phyloP scores from a whole-genome alignment of 2,797 vertebrate genomes.

The Myotis myotis region DNA sequence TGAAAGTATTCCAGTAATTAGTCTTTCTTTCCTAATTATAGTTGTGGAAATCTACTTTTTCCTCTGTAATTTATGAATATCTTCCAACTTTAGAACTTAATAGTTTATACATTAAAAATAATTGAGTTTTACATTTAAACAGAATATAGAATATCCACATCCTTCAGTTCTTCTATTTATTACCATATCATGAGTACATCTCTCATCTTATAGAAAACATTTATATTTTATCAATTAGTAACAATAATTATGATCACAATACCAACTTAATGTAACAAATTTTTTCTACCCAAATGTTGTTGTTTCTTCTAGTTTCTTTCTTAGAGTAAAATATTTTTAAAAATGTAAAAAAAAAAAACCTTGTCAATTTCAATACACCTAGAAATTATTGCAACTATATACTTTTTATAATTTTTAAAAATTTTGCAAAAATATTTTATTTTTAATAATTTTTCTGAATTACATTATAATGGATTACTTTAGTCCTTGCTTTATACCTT shows the following conservation, averaged over 20 bases:
- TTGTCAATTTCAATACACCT: background rate
- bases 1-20: constrained; percentile 35
- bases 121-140: background rate
- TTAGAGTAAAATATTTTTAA: background rate
- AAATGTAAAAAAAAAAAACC: background rate
- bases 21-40: constrained; percentile 17
- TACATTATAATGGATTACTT: background rate
- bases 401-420: background rate
- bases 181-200: background rate
- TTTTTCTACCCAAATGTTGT: background rate
- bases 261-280: background rate
- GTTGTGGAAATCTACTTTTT: background rate
- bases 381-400: background rate
- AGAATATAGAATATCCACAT: background rate
- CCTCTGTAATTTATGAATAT: background rate
- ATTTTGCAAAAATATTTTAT: background rate
- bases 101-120: background rate
- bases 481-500: background rate
- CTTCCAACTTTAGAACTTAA: background rate
- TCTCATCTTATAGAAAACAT: background rate
- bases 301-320: background rate
- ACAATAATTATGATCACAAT: background rate
- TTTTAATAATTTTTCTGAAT: constrained; percentile 6
- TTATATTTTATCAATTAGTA: background rate
- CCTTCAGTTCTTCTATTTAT: background rate